A percentile compares a stretch with the other conserved stretches of the same genome.
phyloP scores from a whole-genome alignment of 2,888 invertebrate species.

The Anaspis maculata region DNA sequence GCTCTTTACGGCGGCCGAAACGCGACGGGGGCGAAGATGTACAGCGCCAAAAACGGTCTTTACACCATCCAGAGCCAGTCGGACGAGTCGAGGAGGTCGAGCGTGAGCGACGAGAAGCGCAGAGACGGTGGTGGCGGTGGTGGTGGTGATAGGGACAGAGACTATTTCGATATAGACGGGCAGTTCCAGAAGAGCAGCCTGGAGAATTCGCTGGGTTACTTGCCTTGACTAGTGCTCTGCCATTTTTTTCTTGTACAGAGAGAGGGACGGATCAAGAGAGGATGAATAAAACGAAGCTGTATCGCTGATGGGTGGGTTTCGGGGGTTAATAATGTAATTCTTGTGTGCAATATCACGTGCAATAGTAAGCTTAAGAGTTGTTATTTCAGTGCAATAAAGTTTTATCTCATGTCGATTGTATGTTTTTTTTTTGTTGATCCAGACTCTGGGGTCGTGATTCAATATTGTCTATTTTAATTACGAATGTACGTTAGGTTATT shows the following conservation, averaged over 20 bases:
- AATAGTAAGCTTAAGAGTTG: too few relatives aligned
- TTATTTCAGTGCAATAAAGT: too few relatives aligned
- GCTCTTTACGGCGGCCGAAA: slow-evolving; percentile 31
- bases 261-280: slow-evolving; percentile 6
- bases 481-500: too few relatives aligned
- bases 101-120: slow-evolving; percentile 17
- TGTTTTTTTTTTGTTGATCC: too few relatives aligned
- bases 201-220: slow-evolving; percentile 57
- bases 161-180: slow-evolving; percentile 21
- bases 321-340: too few relatives aligned
- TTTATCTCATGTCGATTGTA: too few relatives aligned
- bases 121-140: slow-evolving; percentile 6
- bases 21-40: slow-evolving; percentile 26
- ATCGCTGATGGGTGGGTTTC: too few relatives aligned
- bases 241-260: slow-evolving; percentile 10
- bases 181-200: slow-evolving; percentile 43
- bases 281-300: too few relatives aligned
- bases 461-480: too few relatives aligned
- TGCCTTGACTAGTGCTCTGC: slow-evolving; percentile 41
- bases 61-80: slow-evolving; percentile 43
- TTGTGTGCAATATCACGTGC: too few relatives aligned
- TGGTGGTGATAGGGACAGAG: slow-evolving; percentile 7
- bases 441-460: too few relatives aligned
- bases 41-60: slow-evolving; percentile 40
- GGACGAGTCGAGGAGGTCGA: slow-evolving; percentile 38